These are phyloP conservation scores for Philereme transversata DNA, from an alignment of 2,888 invertebrate species.

Conservation along the genomic window DNA sequence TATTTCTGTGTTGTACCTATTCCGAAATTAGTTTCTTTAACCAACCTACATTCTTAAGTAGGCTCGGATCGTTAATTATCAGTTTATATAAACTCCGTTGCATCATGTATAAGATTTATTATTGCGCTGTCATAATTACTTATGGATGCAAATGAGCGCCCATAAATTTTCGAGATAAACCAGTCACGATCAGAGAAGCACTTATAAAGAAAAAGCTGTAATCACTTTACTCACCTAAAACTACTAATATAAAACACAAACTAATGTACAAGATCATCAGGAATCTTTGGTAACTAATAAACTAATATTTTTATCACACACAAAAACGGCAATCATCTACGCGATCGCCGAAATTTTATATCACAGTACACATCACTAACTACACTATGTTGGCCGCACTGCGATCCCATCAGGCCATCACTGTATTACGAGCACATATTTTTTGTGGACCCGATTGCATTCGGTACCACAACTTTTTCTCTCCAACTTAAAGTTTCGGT, in stretches of 20 bases:
- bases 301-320: conserved; percentile 78
- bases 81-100: conserved; percentile 32
- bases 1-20: conserved; percentile 22
- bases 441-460: conserved; percentile 75
- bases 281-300: conserved; percentile 84
- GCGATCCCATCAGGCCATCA: conserved; percentile 82
- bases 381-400: conserved; percentile 76
- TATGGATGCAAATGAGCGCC: conserved; percentile 52
- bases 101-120: conserved; percentile 46
- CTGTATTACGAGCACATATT: conserved; percentile 75
- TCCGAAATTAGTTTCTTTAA: conserved; percentile 21
- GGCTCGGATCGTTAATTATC: conserved; percentile 26
- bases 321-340: conserved; percentile 78
- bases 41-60: conserved; percentile 26
- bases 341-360: conserved; percentile 77
- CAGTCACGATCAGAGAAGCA: conserved; percentile 37
- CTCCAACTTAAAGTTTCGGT: conserved; percentile 74
- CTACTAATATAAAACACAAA: conserved; percentile 84
- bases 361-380: conserved; percentile 83
- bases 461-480: conserved; percentile 77
- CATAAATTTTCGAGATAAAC: conserved; percentile 62
- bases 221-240: conserved; percentile 76
- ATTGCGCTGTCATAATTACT: conserved; percentile 54
- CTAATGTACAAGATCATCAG: conserved; percentile 84
- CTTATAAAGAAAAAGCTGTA: conserved; percentile 36